These are phyloP conservation scores for Phenganax marumi DNA, from an alignment of 92 coral and sea anemone species.

Conservation along the genomic window DNA sequence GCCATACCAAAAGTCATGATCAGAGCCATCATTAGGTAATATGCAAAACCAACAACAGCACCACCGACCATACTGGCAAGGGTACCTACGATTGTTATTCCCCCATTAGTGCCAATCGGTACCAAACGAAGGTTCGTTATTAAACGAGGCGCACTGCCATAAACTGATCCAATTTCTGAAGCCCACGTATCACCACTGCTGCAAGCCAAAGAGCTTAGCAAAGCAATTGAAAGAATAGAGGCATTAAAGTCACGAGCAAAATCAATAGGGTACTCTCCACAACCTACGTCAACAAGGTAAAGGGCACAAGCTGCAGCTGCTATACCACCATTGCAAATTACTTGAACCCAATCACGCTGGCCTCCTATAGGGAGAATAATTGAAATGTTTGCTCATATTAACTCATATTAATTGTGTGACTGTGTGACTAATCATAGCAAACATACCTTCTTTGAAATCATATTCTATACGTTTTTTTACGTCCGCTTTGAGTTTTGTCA, in stretches of 20 bases:
- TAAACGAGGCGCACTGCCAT: conserved; percentile 67
- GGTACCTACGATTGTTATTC: conserved; percentile 78
- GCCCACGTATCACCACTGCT: conserved; percentile 99
- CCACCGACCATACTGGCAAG: conserved; percentile 86
- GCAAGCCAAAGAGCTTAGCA: conserved; percentile 86
- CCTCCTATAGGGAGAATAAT: conserved; percentile 65
- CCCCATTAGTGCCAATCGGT: conserved; percentile 98
- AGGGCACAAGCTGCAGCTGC: conserved; percentile 71
- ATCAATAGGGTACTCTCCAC: conserved; percentile 85
- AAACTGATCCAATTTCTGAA: conserved; percentile 88
- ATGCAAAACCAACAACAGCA: conserved; percentile 72
- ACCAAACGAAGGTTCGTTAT: conserved; percentile 83
- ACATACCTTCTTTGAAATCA: conserved; percentile 91
- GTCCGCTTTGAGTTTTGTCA: conserved; percentile 86
- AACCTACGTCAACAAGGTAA: conserved; percentile 81
- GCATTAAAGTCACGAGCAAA: conserved; percentile 91
- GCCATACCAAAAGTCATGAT: conserved; percentile 58
- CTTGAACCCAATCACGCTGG: conserved; percentile 97
- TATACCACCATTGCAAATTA: conserved; percentile 93
- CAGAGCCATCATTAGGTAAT: conserved; percentile 59
- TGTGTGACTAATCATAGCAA: neutral
- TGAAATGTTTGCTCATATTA: neutral
- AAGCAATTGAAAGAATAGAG: conserved; percentile 76
- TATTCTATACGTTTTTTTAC: conserved; percentile 81
- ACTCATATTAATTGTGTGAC: neutral